Percentiles rank a stretch among this genome's conserved stretches.
These are phyloP conservation scores for Amphiduros pacificus DNA, from an alignment of 2,888 invertebrate species.

Conservation along the genomic window DNA sequence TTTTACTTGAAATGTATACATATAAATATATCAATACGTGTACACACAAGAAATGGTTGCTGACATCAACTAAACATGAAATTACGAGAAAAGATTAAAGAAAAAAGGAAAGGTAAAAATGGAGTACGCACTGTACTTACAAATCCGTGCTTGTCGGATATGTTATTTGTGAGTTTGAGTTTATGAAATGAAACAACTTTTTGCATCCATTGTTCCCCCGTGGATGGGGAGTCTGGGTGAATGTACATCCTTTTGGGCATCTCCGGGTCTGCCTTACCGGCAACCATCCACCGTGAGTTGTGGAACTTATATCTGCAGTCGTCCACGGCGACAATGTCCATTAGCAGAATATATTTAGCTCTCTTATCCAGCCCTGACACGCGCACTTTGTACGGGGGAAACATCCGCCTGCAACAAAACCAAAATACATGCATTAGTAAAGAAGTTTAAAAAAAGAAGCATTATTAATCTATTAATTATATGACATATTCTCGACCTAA, in stretches of 20 bases:
- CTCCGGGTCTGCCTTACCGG: slow-evolving; percentile 66
- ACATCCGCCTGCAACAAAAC: slow-evolving; percentile 89
- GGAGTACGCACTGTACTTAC: slow-evolving; percentile 26
- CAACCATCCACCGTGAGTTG: slow-evolving; percentile 71
- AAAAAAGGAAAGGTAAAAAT: slow-evolving; percentile 2
- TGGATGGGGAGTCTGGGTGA: slow-evolving; percentile 94
- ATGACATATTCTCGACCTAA: too few relatives aligned
- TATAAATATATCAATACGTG: too few relatives aligned
- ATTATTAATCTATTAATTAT: too few relatives aligned
- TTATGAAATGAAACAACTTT: slow-evolving; percentile 99
- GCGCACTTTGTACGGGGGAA: slow-evolving; percentile 99
- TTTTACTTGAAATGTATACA: too few relatives aligned
- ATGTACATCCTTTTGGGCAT: slow-evolving; percentile 99
- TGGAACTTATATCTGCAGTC: slow-evolving; percentile 77
- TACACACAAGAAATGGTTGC: too few relatives aligned
- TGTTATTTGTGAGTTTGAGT: slow-evolving; percentile 98
- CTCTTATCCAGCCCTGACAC: slow-evolving; percentile 97
- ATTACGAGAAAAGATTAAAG: too few relatives aligned
- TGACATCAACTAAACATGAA: too few relatives aligned
- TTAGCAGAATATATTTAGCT: slow-evolving; percentile 96
- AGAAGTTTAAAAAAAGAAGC: too few relatives aligned
- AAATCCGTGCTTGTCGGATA: slow-evolving; percentile 80
- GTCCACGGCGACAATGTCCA: slow-evolving; percentile 99
- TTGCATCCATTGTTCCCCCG: slow-evolving; percentile 99
- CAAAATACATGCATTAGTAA: too few relatives aligned